These are phyloP conservation scores for Hyposoter didymator DNA, from an alignment of 2,888 invertebrate genomes.

Conservation along the genomic window DNA sequence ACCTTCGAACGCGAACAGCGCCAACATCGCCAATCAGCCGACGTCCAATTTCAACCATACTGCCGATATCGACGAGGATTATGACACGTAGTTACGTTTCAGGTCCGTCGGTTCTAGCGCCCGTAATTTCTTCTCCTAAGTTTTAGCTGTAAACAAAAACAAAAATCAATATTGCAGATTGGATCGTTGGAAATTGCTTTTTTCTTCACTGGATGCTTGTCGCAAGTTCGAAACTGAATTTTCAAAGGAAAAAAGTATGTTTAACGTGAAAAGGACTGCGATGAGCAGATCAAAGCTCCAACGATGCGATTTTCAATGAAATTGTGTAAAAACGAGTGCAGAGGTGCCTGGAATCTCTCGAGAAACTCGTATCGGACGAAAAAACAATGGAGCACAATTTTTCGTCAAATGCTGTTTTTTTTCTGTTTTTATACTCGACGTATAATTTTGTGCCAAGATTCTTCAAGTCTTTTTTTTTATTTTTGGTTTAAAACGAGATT, in stretches of 20 bases:
- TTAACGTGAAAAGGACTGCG: background rate
- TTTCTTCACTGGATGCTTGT: background rate
- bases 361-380: slow-evolving; percentile 17
- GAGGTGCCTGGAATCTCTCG: slow-evolving; percentile 41
- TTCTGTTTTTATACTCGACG: background rate
- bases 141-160: slow-evolving; percentile 13
- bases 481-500: slow-evolving; percentile 4
- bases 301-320: background rate
- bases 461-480: background rate
- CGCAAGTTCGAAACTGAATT: background rate
- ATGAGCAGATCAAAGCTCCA: background rate
- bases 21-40: slow-evolving; percentile 73
- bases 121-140: slow-evolving; percentile 38
- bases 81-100: slow-evolving; percentile 80
- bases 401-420: background rate
- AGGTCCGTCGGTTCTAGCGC: slow-evolving; percentile 8
- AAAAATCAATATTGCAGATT: slow-evolving; percentile 9
- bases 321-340: slow-evolving; percentile 15
- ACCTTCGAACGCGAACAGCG: slow-evolving; percentile 72
- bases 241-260: background rate
- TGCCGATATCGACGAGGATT: slow-evolving; percentile 82
- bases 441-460: slow-evolving; percentile 7
- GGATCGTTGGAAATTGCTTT: background rate
- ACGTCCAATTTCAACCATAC: slow-evolving; percentile 80
- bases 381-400: background rate